Percentiles rank a stretch among this genome's conserved stretches.
Conservation (phyloP, 2,888 invertebrate species). For the Erebia ligea region DNA sequence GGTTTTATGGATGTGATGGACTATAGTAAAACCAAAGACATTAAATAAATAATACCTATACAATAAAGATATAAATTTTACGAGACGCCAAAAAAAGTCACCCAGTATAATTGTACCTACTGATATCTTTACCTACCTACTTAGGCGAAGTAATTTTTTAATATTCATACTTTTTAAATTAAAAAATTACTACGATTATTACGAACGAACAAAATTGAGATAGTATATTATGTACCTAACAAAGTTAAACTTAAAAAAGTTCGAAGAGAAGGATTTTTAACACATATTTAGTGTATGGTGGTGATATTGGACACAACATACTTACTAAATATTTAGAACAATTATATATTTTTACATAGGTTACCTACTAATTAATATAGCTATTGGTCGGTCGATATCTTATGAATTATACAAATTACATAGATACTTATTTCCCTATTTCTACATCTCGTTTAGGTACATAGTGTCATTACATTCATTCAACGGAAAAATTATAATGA, state of each 20-base stretch:
- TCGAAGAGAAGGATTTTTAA: neutral
- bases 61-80: too few relatives aligned
- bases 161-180: neutral
- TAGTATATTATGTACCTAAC: neutral
- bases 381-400: conserved; percentile 10
- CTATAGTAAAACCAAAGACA: too few relatives aligned
- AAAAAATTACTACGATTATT: neutral
- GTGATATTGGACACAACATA: neutral
- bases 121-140: neutral
- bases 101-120: too few relatives aligned
- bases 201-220: conserved; percentile 1
- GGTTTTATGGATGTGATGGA: too few relatives aligned
- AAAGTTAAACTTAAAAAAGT: neutral
- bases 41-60: too few relatives aligned
- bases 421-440: conserved; percentile 13
- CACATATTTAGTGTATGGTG: neutral
- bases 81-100: too few relatives aligned
- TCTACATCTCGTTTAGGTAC: neutral
- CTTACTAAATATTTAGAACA: conserved; percentile 1
- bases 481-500: conserved; percentile 3
- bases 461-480: neutral
- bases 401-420: conserved; percentile 21
- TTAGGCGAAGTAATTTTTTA: neutral
- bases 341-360: conserved; percentile 9
- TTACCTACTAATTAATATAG: neutral